These are phyloP conservation scores for Aphelocoma coerulescens DNA, from an alignment of 2,113 vertebrate genomes.

Conservation along the genomic window DNA sequence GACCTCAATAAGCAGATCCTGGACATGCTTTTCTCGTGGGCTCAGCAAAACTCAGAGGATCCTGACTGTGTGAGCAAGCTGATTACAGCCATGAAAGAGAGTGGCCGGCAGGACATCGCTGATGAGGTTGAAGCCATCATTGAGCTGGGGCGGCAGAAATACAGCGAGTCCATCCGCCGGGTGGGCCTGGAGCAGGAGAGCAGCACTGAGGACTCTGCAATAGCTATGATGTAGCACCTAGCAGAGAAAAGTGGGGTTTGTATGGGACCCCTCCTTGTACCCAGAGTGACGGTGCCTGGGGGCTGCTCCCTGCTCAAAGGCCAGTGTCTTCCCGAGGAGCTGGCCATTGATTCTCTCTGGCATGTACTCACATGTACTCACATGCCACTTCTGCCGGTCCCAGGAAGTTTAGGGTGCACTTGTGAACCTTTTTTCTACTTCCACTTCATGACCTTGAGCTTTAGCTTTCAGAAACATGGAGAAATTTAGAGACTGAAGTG, in stretches of 20 bases:
- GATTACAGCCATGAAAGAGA: conserved; percentile 80
- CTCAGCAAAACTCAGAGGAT: conserved; percentile 72
- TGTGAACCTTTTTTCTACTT: neutral
- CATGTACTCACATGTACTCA: too few relatives aligned
- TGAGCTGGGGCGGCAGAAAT: conserved; percentile 84
- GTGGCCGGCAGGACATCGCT: conserved; percentile 83
- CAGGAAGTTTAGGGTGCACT: neutral
- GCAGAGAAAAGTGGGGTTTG: neutral
- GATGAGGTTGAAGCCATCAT: conserved; percentile 87
- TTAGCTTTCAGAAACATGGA: neutral
- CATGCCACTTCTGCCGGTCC: neutral
- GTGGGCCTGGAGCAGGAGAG: conserved; percentile 78
- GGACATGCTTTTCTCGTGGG: conserved; percentile 93
- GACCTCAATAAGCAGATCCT: conserved; percentile 83
- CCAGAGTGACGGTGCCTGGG: neutral
- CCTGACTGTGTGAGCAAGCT: conserved; percentile 77
- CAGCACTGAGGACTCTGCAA: conserved; percentile 60
- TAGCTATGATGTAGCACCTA: conserved; percentile 6
- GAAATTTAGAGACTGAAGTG: neutral
- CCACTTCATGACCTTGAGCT: neutral
- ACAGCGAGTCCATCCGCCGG: conserved; percentile 81
- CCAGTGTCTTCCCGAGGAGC: neutral
- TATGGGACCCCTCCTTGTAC: neutral
- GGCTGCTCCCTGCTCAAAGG: neutral
- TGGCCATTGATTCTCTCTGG: neutral